Evolutionary conservation across 2,113 vertebrate genomes (phyloP).

Genomic region (Onychostoma macrolepis): DNA sequence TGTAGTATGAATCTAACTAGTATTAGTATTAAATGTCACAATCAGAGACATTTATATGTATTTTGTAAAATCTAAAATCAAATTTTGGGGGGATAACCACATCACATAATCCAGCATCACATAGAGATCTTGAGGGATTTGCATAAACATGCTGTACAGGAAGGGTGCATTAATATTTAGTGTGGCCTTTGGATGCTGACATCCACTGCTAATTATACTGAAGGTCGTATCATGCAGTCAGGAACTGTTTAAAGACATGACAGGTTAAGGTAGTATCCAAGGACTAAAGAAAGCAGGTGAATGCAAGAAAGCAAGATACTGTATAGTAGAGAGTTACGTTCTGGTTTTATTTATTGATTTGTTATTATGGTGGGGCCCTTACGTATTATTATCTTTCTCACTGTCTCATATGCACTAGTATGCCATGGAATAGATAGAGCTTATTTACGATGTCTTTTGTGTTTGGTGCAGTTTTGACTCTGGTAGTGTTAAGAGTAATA

Average conservation of each 20-base stretch:
- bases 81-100: background rate
- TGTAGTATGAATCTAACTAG: background rate
- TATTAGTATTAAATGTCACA: background rate
- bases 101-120: background rate
- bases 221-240: background rate
- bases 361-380: background rate
- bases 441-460: background rate
- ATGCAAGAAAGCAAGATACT: background rate
- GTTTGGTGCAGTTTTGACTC: background rate
- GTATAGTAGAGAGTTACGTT: background rate
- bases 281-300: background rate
- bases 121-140: background rate
- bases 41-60: background rate
- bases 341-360: background rate
- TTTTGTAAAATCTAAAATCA: background rate
- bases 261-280: background rate
- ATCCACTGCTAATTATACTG: constrained; percentile 15
- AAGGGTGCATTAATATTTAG: background rate
- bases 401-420: background rate
- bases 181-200: constrained; percentile 23
- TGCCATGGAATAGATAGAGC: background rate
- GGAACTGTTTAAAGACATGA: background rate
- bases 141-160: background rate
- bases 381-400: background rate
- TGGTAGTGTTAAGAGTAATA: background rate